These are phyloP conservation scores for Cuculus canorus DNA, from an alignment of 2,797 vertebrate species.

Conservation along the genomic window DNA sequence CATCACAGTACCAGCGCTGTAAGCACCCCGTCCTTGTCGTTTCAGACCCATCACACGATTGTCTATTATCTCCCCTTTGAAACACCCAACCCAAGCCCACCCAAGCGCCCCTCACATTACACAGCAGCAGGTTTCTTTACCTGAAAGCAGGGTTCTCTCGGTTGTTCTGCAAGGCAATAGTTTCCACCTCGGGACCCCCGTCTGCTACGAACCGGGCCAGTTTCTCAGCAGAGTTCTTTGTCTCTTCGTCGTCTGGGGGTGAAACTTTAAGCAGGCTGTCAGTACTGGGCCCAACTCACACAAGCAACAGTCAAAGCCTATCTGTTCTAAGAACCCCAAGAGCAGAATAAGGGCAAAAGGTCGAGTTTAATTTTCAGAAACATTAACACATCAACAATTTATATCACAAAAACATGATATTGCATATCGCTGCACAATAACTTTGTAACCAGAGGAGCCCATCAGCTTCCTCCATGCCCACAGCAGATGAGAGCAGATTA, in stretches of 20 bases:
- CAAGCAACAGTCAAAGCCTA: conserved; percentile 90
- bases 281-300: conserved; percentile 95
- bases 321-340: conserved; percentile 88
- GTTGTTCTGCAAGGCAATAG: conserved; percentile 90
- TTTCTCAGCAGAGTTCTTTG: conserved; percentile 88
- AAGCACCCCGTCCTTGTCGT: background rate
- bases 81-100: too few species aligned
- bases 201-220: conserved; percentile 93
- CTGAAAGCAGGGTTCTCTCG: conserved; percentile 90
- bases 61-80: too few species aligned
- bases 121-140: conserved; percentile 60
- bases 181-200: conserved; percentile 92
- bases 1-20: accelerated
- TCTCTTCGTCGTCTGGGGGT: conserved; percentile 95
- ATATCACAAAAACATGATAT: conserved; percentile 13
- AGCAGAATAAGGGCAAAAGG: conserved; percentile 79
- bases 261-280: conserved; percentile 99
- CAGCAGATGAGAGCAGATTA: background rate
- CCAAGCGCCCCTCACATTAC: accelerated
- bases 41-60: background rate
- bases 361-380: conserved; percentile 60
- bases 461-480: background rate
- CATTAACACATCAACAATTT: conserved; percentile 54
- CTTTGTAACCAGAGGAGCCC: background rate
- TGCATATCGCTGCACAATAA: background rate